These are phyloP conservation scores for Atherinosoma microstoma DNA, from an alignment of 2,797 vertebrate genomes.

Conservation along the genomic window DNA sequence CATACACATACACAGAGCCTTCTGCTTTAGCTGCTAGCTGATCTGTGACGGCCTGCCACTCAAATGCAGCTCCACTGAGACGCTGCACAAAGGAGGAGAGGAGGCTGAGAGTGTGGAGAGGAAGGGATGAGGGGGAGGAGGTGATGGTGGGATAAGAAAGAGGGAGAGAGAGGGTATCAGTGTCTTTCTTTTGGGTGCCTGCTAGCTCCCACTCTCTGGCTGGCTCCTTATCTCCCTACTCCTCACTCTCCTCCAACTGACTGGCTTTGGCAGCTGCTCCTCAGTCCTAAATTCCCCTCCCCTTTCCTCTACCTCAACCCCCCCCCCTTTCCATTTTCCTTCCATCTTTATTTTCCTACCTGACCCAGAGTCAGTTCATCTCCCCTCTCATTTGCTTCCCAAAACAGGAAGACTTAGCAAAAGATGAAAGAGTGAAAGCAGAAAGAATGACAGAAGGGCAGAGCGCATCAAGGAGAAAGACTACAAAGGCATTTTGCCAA, in stretches of 20 bases:
- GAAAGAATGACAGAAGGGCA: conserved; percentile 42
- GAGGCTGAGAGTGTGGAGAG: conserved; percentile 73
- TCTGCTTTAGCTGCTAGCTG: conserved; percentile 87
- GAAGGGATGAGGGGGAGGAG: conserved; percentile 73
- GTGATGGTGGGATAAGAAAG: conserved; percentile 58
- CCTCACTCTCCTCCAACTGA: conserved; percentile 76
- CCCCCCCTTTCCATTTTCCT: conserved; percentile 44
- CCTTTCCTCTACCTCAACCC: conserved; percentile 6
- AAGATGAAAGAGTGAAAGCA: conserved; percentile 51
- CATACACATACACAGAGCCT: conserved; percentile 49
- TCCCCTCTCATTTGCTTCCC: conserved; percentile 59
- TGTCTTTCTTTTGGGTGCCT: conserved; percentile 76
- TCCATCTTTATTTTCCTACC: conserved; percentile 64
- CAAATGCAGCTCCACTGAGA: conserved; percentile 94
- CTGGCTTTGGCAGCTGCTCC: conserved; percentile 78
- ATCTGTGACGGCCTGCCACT: conserved; percentile 99
- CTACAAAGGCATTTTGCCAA: conserved; percentile 19
- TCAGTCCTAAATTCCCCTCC: conserved; percentile 55
- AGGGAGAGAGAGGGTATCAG: conserved; percentile 69
- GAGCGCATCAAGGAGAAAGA: conserved; percentile 19
- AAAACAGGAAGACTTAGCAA: conserved; percentile 50
- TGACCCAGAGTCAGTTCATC: conserved; percentile 62
- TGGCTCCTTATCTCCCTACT: conserved; percentile 78
- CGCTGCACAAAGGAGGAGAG: conserved; percentile 93
- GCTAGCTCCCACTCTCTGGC: conserved; percentile 72